phyloP scores from a whole-genome alignment of 2,888 invertebrate genomes.

The Folsomia candida region DNA sequence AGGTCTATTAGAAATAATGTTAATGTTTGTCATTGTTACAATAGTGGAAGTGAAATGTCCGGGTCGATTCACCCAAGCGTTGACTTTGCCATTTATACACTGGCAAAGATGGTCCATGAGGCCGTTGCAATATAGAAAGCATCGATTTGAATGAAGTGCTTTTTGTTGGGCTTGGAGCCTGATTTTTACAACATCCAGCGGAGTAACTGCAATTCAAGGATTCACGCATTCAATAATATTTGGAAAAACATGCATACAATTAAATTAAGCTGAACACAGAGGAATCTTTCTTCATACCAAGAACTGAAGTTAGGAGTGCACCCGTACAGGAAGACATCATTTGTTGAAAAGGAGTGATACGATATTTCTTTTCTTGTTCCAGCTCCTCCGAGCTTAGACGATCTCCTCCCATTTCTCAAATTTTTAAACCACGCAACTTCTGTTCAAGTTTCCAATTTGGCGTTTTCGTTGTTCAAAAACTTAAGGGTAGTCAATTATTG shows the following conservation, averaged over 20 bases:
- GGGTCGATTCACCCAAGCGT: slow-evolving; percentile 62
- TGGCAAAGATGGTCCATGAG: slow-evolving; percentile 96
- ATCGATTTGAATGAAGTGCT: slow-evolving; percentile 74
- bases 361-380: slow-evolving; percentile 74
- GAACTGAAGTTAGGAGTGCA: slow-evolving; percentile 81
- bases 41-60: slow-evolving; percentile 69
- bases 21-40: slow-evolving; percentile 53
- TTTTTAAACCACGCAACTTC: no score
- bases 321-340: slow-evolving; percentile 83
- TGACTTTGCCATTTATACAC: slow-evolving; percentile 59
- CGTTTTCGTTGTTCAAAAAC: no score
- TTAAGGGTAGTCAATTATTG: no score
- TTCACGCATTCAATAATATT: no score
- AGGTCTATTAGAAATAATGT: not conserved
- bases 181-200: slow-evolving; percentile 98
- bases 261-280: no score
- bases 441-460: no score
- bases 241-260: no score
- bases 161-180: slow-evolving; percentile 92
- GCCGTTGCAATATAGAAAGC: slow-evolving; percentile 96
- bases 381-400: no score
- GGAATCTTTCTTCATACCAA: slow-evolving; percentile 63
- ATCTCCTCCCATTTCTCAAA: no score
- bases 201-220: slow-evolving; percentile 75
- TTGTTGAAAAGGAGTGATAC: slow-evolving; percentile 76